These are phyloP conservation scores for Hycleus cichorii DNA, from an alignment of 1,140 invertebrate species.

Conservation along the genomic window DNA sequence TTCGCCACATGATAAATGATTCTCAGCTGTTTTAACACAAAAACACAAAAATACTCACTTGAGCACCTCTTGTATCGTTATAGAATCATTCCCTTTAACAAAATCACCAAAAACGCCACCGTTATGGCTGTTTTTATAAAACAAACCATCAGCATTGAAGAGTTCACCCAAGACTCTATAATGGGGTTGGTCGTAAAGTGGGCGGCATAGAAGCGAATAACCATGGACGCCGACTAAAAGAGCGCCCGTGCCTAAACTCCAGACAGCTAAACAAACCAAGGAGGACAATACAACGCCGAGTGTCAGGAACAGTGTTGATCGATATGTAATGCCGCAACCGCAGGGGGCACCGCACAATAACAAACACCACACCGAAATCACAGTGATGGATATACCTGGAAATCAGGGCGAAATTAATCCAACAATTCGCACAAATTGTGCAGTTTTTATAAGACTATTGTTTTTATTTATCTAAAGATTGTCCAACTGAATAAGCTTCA, in stretches of 20 bases:
- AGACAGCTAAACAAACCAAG: conserved; percentile 42
- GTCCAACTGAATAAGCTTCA: too few species aligned
- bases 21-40: background rate
- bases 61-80: conserved; percentile 33
- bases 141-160: conserved; percentile 52
- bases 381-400: conserved; percentile 40
- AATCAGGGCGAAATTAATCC: background rate
- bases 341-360: conserved; percentile 46
- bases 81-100: conserved; percentile 32
- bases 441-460: background rate
- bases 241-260: conserved; percentile 42
- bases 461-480: too few species aligned
- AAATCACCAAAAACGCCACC: conserved; percentile 52
- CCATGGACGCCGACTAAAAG: conserved; percentile 47
- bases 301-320: conserved; percentile 49
- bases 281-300: conserved; percentile 44
- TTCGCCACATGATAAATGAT: background rate
- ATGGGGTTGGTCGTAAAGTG: conserved; percentile 51
- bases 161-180: conserved; percentile 51
- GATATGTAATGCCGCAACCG: conserved; percentile 46
- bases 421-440: too few species aligned
- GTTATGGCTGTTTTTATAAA: conserved; percentile 37
- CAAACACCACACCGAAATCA: conserved; percentile 45
- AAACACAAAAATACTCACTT: conserved; percentile 28
- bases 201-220: conserved; percentile 54